A percentile compares a stretch with the other conserved stretches of the same genome.
Evolutionary conservation across 2,113 vertebrate species (phyloP).

Genomic region (Kryptolebias marmoratus): DNA sequence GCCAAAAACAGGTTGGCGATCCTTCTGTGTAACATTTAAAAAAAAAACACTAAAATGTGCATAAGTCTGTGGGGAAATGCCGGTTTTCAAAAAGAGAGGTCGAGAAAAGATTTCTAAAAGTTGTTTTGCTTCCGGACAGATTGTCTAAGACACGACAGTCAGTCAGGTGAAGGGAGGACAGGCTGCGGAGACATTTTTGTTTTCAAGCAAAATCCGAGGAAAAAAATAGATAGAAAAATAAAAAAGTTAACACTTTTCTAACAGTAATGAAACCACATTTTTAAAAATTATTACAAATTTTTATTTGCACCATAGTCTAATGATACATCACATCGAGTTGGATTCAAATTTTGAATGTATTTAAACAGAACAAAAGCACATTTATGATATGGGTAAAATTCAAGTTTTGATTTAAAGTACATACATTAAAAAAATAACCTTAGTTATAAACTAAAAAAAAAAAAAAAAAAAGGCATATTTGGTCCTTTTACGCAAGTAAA

Average conservation of each 20-base stretch:
- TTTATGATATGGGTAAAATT: no score
- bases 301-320: no score
- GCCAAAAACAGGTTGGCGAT: slow-evolving; percentile 98
- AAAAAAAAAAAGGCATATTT: not conserved
- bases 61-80: not conserved
- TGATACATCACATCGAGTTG: no score
- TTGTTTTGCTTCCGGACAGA: not conserved
- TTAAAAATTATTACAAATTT: no score
- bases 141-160: slow-evolving; percentile 8
- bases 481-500: not conserved
- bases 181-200: slow-evolving; percentile 73
- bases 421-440: not conserved
- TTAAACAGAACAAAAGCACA: not conserved
- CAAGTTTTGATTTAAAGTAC: not conserved
- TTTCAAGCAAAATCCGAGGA: slow-evolving; percentile 36
- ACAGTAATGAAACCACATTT: not conserved
- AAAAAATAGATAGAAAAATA: slow-evolving; percentile 7
- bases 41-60: not conserved
- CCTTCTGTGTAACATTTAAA: not conserved
- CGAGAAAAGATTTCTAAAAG: not conserved
- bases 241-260: not conserved
- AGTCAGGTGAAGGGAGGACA: slow-evolving; percentile 45
- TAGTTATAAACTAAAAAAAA: not conserved
- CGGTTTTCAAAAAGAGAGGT: not conserved
- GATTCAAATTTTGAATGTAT: no score